These are phyloP conservation scores for Anhinga rufa DNA, from an alignment of 2,113 vertebrate species.

Conservation along the genomic window DNA sequence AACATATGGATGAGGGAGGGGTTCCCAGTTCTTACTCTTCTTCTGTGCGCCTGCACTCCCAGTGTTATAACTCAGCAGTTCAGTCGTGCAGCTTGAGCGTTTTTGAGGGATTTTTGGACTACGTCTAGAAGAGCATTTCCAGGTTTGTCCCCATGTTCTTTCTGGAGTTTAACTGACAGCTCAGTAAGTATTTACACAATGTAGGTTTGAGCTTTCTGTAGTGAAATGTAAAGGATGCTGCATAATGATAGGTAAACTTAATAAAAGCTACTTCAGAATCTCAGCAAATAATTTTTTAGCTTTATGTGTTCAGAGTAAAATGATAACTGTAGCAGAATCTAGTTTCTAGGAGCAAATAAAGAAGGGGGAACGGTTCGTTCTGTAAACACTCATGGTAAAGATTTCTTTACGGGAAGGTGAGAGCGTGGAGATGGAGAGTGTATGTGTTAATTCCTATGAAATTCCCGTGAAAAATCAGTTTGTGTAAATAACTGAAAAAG, in stretches of 20 bases:
- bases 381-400: background rate
- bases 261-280: background rate
- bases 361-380: background rate
- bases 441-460: background rate
- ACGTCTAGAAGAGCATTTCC: background rate
- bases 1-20: background rate
- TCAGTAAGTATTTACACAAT: slow-evolving; percentile 59
- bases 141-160: slow-evolving; percentile 4
- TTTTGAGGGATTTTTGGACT: background rate
- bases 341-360: background rate
- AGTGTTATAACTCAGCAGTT: background rate
- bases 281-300: background rate
- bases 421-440: too few relatives aligned
- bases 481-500: background rate
- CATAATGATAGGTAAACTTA: background rate
- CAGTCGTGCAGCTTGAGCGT: background rate
- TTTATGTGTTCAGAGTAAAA: background rate
- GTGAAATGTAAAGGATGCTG: slow-evolving; percentile 22
- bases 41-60: background rate
- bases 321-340: background rate
- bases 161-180: slow-evolving; percentile 56
- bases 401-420: background rate
- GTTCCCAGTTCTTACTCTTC: background rate
- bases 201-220: slow-evolving; percentile 44
- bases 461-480: background rate